Percentiles rank a stretch among this genome's conserved stretches.
phyloP scores from a whole-genome alignment of 2,888 invertebrate genomes.

The Xanthia icteritia region DNA sequence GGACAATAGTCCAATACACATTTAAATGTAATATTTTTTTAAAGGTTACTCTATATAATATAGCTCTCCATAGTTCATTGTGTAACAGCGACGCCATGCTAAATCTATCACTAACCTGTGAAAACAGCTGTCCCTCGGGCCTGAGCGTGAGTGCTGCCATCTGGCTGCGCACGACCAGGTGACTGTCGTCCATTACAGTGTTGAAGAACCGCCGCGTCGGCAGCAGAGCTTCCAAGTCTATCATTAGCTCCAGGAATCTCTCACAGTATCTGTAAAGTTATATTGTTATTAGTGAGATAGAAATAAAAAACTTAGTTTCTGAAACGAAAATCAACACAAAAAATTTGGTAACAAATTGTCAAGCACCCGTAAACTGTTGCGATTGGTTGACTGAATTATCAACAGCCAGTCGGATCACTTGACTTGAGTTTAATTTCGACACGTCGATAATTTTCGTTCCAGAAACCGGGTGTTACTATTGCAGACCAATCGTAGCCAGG shows the following conservation, averaged over 20 bases:
- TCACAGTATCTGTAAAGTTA: constrained; percentile 94
- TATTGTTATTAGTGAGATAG: background rate
- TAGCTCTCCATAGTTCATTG: background rate
- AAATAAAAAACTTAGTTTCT: no score
- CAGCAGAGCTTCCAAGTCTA: constrained; percentile 98
- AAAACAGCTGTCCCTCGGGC: constrained; percentile 96
- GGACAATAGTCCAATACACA: background rate
- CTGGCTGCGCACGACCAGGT: constrained; percentile 97
- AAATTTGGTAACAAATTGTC: no score
- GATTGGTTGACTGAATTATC: no score
- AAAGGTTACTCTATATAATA: no score
- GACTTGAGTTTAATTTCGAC: no score
- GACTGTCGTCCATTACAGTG: constrained; percentile 98
- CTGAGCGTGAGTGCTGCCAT: constrained; percentile 94
- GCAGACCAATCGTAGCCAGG: no score
- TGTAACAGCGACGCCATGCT: background rate
- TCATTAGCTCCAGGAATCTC: constrained; percentile 98
- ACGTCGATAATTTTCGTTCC: no score
- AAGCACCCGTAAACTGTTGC: no score
- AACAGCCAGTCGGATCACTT: no score
- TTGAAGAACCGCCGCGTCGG: constrained; percentile 99
- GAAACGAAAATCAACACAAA: no score
- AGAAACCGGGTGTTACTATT: no score
- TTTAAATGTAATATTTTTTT: background rate
- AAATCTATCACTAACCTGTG: constrained; percentile 92